phyloP scores from a whole-genome alignment of 2,888 invertebrate genomes.

The Tuberolachnus salignus region DNA sequence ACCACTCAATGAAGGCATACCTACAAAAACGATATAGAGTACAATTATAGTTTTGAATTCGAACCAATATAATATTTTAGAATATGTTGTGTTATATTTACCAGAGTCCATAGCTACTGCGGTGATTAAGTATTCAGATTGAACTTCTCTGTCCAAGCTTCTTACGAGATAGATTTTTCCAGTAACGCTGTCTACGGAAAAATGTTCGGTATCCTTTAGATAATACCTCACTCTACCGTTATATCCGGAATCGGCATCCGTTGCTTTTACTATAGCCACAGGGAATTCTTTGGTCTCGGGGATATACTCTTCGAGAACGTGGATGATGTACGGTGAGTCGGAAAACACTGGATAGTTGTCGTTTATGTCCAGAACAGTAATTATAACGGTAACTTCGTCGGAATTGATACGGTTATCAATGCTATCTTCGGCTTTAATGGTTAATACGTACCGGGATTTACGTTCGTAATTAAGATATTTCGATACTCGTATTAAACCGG shows the following conservation, averaged over 20 bases:
- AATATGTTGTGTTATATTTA: slow-evolving; percentile 64
- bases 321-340: slow-evolving; percentile 91
- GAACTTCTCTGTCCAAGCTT: slow-evolving; percentile 82
- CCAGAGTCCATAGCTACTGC: slow-evolving; percentile 94
- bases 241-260: slow-evolving; percentile 90
- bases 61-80: too few relatives aligned
- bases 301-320: slow-evolving; percentile 90
- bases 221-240: slow-evolving; percentile 90
- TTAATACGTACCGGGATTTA: slow-evolving; percentile 80
- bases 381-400: slow-evolving; percentile 74
- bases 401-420: slow-evolving; percentile 71
- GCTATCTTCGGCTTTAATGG: slow-evolving; percentile 87
- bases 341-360: slow-evolving; percentile 92
- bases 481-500: slow-evolving; percentile 87
- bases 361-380: slow-evolving; percentile 88
- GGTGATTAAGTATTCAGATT: slow-evolving; percentile 82
- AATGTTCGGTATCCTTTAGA: slow-evolving; percentile 88
- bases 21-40: slow-evolving; percentile 64
- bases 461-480: slow-evolving; percentile 93
- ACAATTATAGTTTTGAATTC: not conserved
- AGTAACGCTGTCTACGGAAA: slow-evolving; percentile 88
- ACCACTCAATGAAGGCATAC: slow-evolving; percentile 89
- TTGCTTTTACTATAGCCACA: slow-evolving; percentile 77
- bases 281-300: slow-evolving; percentile 70
- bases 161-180: slow-evolving; percentile 86